These are phyloP conservation scores for Piscicola geometra DNA, from an alignment of 2,888 invertebrate species.

Conservation along the genomic window DNA sequence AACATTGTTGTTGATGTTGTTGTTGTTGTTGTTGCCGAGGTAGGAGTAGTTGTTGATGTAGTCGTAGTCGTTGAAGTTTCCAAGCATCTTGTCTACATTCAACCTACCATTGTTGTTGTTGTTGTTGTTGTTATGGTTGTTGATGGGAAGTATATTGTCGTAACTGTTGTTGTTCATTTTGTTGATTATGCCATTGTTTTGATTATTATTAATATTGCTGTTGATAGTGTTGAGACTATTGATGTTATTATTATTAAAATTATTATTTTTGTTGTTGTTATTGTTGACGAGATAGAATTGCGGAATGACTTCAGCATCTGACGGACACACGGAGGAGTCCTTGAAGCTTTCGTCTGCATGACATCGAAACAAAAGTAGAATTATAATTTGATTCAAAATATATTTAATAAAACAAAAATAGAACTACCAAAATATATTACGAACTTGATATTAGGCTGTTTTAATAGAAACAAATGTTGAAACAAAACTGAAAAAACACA, in stretches of 20 bases:
- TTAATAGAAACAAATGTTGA: too few relatives aligned
- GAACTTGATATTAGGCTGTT: too few relatives aligned
- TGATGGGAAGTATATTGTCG: background rate
- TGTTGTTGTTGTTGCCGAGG: too few relatives aligned
- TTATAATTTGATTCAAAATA: too few relatives aligned
- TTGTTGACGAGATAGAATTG: background rate
- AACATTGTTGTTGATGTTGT: too few relatives aligned
- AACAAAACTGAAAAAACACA: too few relatives aligned
- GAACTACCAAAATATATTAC: too few relatives aligned
- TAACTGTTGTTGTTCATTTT: background rate
- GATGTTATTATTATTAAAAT: background rate
- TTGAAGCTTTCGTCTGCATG: conserved; percentile 5
- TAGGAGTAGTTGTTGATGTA: conserved; percentile 3
- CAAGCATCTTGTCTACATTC: background rate
- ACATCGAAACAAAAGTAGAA: too few relatives aligned
- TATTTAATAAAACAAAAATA: too few relatives aligned
- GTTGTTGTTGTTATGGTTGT: background rate
- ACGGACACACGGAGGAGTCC: background rate
- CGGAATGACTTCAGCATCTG: conserved; percentile 1
- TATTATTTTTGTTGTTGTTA: conserved; percentile 5
- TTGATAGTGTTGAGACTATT: background rate
- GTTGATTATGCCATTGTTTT: too few relatives aligned
- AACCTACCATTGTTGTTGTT: background rate
- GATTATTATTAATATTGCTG: background rate
- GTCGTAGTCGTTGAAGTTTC: conserved; percentile 19